Evolutionary conservation across 2,888 invertebrate genomes (phyloP), one percentile per base, ranked within the genome.

Genomic region (Sesia bembeciformis): DNA sequence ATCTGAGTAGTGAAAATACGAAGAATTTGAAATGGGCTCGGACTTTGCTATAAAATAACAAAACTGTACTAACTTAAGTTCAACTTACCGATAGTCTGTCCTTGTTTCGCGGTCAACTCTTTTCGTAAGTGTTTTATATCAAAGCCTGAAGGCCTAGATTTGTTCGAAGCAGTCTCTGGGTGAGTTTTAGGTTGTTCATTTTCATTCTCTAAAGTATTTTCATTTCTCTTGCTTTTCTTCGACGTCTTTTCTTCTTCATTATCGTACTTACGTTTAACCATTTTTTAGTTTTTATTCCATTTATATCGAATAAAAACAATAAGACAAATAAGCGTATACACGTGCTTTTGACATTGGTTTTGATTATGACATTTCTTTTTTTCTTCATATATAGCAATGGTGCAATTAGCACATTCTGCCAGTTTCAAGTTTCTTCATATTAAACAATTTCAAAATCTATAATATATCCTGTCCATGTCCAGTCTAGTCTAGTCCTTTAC

Each of bases 51-150:
- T 23, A 23, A 23, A 23, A 23, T 23, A 23, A 23, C 23, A 23
- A 23, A 23, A 23, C 2, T 23, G 1, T 23, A 23, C 23, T 23
- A 23, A 23, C 23, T 23, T 1, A 23, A 23, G 2, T 23, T 50
- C 39, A 52, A 66, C 76, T 74, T 74, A 93, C 93, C 91, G 74
- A 89, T 86, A 57, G 91, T 86, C 65, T 91, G 92, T 7, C 91
- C 90, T 51, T 82, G 84, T 54, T 84, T 87, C 4, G 83, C 80
- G 0, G 82, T 70, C 54, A 93, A 67, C 60, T 91, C 91, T 63
- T 88, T 90, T 0, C 93, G 86, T 58, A 93, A 93, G 58, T 91
- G 86, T 74, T 91, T 89, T 56, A 92, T 82, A 70, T 92, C 91
- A 66, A 93, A 93, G 65, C 66, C 56, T 78, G 67, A n/a, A 55